These are phyloP conservation scores for Onychomys leucogaster DNA, from an alignment of 2,797 vertebrate genomes.

Conservation along the genomic window DNA sequence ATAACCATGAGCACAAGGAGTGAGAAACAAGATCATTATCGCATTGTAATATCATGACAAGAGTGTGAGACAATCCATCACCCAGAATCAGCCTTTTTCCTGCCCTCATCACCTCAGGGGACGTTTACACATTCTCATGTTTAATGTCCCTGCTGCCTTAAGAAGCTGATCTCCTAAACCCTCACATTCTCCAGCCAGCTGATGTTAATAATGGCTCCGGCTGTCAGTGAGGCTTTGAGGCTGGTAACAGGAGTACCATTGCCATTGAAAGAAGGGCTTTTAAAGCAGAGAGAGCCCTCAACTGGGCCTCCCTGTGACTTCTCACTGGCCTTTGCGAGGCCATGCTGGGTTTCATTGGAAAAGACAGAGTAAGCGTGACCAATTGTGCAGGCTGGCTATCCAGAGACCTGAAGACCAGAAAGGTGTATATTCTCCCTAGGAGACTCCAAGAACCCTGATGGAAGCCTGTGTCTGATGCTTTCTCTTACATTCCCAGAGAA, in stretches of 20 bases:
- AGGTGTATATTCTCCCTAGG: background rate
- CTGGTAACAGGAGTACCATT: background rate
- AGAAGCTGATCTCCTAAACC: background rate
- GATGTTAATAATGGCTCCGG: background rate
- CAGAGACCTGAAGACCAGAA: background rate
- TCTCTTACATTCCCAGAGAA: background rate
- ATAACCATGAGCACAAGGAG: background rate
- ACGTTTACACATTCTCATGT: background rate
- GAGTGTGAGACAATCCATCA: background rate
- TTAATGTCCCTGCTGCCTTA: background rate
- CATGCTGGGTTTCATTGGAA: background rate
- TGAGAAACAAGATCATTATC: slow-evolving; percentile 7
- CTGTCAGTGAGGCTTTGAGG: background rate
- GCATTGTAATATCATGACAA: background rate
- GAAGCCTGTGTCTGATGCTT: background rate
- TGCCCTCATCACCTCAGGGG: background rate
- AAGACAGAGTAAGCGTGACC: no score
- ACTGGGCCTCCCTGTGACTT: background rate
- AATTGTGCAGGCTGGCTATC: background rate
- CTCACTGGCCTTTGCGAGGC: background rate
- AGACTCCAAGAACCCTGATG: background rate
- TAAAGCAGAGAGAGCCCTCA: background rate
- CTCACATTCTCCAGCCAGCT: background rate
- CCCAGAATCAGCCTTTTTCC: background rate
- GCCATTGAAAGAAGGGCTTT: background rate